Percentiles rank a stretch among this genome's conserved stretches.
Evolutionary conservation across 2,797 vertebrate genomes (phyloP).

Genomic region (Staurois parvus): DNA sequence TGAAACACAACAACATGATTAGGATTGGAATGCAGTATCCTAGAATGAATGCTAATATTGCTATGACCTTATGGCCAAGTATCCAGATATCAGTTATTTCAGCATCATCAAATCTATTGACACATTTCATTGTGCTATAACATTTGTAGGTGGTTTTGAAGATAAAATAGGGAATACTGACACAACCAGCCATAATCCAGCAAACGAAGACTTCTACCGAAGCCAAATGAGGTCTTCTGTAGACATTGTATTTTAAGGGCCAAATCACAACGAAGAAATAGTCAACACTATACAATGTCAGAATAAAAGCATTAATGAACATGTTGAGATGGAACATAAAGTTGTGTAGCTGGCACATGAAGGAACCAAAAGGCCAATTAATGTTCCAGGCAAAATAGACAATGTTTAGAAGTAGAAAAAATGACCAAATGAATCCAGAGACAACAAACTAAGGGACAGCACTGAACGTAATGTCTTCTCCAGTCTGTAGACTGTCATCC

Average conservation of each 20-base stretch:
- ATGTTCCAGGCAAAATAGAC: background rate
- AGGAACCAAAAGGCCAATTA: background rate
- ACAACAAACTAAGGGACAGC: background rate
- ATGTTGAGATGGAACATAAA: background rate
- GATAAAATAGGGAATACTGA: background rate
- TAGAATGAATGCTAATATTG: background rate
- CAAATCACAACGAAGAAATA: background rate
- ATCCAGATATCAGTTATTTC: background rate
- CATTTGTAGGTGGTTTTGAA: background rate
- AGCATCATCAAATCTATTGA: background rate
- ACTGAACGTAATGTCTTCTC: constrained; percentile 5
- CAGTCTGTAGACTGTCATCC: background rate
- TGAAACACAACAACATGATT: background rate
- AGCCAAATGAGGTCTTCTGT: background rate
- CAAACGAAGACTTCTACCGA: background rate
- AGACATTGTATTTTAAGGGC: background rate
- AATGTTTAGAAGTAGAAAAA: background rate
- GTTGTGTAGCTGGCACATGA: background rate
- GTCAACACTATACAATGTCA: background rate
- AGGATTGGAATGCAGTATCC: background rate
- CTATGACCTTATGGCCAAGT: background rate
- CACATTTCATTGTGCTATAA: background rate
- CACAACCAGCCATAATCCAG: background rate
- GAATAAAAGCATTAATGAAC: background rate
- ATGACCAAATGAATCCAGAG: background rate